Evolutionary conservation across 2,797 vertebrate genomes (phyloP).

Genomic region (Tenualosa ilisha): DNA sequence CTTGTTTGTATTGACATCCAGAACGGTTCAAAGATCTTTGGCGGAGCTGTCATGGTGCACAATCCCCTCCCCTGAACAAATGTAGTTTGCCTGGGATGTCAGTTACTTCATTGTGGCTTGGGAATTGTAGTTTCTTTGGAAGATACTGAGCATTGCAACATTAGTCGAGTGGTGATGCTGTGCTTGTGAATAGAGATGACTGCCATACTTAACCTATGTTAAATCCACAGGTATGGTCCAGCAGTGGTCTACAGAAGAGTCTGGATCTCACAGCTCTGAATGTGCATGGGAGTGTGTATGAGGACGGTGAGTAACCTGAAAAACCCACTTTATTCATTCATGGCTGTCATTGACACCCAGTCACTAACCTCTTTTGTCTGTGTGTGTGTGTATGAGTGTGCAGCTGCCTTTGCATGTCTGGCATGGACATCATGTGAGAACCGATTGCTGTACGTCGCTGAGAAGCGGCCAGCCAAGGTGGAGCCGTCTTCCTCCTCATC

Average conservation of each 20-base stretch:
- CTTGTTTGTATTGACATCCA: too few relatives aligned
- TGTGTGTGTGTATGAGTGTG: slow-evolving; percentile 40
- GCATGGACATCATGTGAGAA: slow-evolving; percentile 51
- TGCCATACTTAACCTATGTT: neutral
- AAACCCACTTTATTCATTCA: neutral
- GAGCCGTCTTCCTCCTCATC: slow-evolving; percentile 23
- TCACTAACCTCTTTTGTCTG: neutral
- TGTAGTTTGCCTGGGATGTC: too few relatives aligned
- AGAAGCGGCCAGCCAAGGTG: slow-evolving; percentile 40
- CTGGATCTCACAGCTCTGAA: slow-evolving; percentile 69
- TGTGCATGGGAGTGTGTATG: slow-evolving; percentile 71
- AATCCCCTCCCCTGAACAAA: too few relatives aligned
- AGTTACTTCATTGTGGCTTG: too few relatives aligned
- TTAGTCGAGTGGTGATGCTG: neutral
- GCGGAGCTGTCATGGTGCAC: too few relatives aligned
- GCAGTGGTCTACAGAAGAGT: slow-evolving; percentile 63
- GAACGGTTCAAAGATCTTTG: too few relatives aligned
- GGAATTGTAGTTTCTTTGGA: too few relatives aligned
- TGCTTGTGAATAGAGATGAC: neutral
- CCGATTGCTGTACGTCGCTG: slow-evolving; percentile 54
- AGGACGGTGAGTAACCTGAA: slow-evolving; percentile 63
- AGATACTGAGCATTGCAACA: too few relatives aligned
- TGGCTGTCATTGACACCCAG: neutral
- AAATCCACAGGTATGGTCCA: slow-evolving; percentile 68
- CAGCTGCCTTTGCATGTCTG: slow-evolving; percentile 49